Conservation (phyloP, 2,113 vertebrate species). For the Andinoacara biseriatus region DNA sequence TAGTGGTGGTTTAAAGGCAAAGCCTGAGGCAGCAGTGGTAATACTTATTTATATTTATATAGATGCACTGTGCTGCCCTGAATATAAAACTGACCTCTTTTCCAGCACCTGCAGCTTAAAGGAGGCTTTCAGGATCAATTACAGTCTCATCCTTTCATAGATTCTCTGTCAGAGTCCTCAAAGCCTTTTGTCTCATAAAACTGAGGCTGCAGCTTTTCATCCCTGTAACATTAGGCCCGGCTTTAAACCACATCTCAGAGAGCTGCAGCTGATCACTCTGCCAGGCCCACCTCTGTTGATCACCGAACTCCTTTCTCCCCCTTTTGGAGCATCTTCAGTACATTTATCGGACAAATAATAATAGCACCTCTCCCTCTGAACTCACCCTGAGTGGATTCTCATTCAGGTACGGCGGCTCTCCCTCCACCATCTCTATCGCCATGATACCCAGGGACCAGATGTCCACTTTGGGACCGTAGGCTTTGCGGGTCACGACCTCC, state of each 20-base stretch:
- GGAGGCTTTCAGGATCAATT: not conserved
- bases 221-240: not conserved
- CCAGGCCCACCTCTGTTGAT: not conserved
- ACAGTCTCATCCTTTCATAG: not conserved
- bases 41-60: too few species aligned
- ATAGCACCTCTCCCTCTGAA: not conserved
- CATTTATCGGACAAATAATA: too few species aligned
- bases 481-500: slow-evolving; percentile 94
- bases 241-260: not conserved
- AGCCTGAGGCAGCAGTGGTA: too few species aligned
- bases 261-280: not conserved
- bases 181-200: not conserved
- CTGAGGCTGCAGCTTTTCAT: not conserved
- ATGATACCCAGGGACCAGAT: slow-evolving; percentile 98
- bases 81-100: not conserved
- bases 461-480: slow-evolving; percentile 96
- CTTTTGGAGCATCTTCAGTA: too few species aligned
- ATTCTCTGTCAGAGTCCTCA: not conserved
- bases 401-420: slow-evolving; percentile 96
- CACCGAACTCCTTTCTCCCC: accelerated
- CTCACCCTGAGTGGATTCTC: slow-evolving; percentile 95
- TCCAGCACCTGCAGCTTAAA: not conserved
- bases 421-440: slow-evolving; percentile 98
- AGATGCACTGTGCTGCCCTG: not conserved
- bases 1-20: not conserved